Evolutionary conservation across 2,888 invertebrate genomes (phyloP).

Genomic region (Sinohyriopsis cumingii): DNA sequence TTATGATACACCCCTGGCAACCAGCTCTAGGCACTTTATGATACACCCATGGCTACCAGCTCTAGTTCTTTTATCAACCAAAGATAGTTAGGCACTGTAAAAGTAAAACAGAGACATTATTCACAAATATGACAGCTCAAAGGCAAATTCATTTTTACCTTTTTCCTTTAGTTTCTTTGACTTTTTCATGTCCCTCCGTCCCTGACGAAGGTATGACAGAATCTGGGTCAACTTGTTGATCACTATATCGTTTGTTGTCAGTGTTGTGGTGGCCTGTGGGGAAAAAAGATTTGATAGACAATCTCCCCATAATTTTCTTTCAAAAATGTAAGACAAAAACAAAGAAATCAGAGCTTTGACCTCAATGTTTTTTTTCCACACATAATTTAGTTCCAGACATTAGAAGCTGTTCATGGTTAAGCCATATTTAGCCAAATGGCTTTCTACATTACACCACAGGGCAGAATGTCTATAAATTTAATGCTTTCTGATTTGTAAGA

Average conservation of each 20-base stretch:
- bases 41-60: no score
- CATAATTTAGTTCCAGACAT: background rate
- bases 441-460: no score
- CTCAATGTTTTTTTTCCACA: background rate
- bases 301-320: background rate
- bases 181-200: constrained; percentile 82
- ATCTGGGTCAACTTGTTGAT: constrained; percentile 98
- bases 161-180: constrained; percentile 74
- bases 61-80: no score
- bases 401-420: background rate
- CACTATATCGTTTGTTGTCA: constrained; percentile 81
- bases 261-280: constrained; percentile 73
- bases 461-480: no score
- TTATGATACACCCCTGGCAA: no score
- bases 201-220: constrained; percentile 92
- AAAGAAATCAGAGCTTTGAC: background rate
- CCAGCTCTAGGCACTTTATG: no score
- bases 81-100: background rate
- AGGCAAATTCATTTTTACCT: constrained; percentile 25
- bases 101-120: background rate
- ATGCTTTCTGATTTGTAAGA: no score
- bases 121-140: constrained; percentile 3
- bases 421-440: no score
- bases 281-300: background rate
- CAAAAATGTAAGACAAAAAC: background rate